These are phyloP conservation scores for Drosophila colorata DNA, from an alignment of 2,888 invertebrate genomes.

Conservation along the genomic window DNA sequence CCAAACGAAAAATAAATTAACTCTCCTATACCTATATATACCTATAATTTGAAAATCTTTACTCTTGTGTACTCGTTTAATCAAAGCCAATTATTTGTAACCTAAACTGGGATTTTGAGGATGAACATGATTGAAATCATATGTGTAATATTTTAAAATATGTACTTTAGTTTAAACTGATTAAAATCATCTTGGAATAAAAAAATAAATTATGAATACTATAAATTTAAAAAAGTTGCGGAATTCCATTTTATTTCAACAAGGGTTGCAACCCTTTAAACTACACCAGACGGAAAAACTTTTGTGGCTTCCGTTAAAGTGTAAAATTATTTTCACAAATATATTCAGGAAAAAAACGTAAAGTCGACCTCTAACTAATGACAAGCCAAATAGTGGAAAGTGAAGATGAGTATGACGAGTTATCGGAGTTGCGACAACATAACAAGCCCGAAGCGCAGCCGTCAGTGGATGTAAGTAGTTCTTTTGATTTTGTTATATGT, in stretches of 20 bases:
- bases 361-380: conserved; percentile 36
- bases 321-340: conserved; percentile 14
- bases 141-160: conserved; percentile 62
- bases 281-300: conserved; percentile 20
- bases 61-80: conserved; percentile 44
- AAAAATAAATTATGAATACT: conserved; percentile 55
- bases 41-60: conserved; percentile 50
- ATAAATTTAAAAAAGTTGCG: conserved; percentile 34
- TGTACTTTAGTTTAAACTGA: conserved; percentile 68
- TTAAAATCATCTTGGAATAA: conserved; percentile 59
- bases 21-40: conserved; percentile 1
- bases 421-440: conserved; percentile 67
- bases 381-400: conserved; percentile 62
- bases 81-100: conserved; percentile 54
- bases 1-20: conserved; percentile 12
- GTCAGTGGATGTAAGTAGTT: conserved; percentile 60
- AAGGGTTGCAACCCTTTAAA: conserved; percentile 44
- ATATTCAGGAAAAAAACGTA: background rate
- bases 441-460: conserved; percentile 51
- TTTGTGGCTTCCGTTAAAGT: conserved; percentile 42
- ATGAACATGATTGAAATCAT: conserved; percentile 45
- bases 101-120: conserved; percentile 44
- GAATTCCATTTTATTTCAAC: conserved; percentile 6
- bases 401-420: conserved; percentile 74
- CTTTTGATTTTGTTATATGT: background rate